Evolutionary conservation across 1,140 invertebrate species (phyloP), one percentile per base, ranked within the genome.

Genomic region (Scaptomyza hsui): DNA sequence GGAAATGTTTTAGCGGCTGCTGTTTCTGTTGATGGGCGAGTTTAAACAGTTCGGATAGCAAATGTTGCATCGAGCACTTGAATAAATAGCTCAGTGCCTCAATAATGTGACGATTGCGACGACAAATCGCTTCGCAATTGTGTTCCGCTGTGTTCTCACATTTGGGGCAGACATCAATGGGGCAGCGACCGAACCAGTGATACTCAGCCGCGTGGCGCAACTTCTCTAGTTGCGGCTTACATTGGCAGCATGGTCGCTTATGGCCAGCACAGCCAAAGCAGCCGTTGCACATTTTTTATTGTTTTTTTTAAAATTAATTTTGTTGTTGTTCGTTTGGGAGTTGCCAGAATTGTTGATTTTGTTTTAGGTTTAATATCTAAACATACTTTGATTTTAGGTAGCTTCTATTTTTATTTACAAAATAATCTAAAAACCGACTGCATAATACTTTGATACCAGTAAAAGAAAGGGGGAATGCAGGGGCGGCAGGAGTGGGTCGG

Each of bases 51-150:
- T 53, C 48, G 26, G 55, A 16, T 7, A 82, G 24, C 48, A 88
- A 59, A 24, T 52, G 37, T 18, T 49, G 59, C 7, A 71, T 9
- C 13, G 19, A 35, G 4, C 53, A 39, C 7, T 56, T 63, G 18
- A 86, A 78, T 3, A 88, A 61, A 15, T 47, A 72, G 48, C 57
- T 57, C 3, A 86, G 48, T 0, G 83, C 78, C 62, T 86, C 74
- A 4, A 88, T 12, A 13, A 86, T 37, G 42, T 82, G 56, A 4
- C 42, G 49, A 61, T 78, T 86, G n/a, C 72, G 56, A 3, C 45
- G 13, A n/a, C 51, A 73, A 9, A 10, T 21, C 35, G 62, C 48
- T 7, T 13, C 21, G 49, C 82, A 69, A 0, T 32, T n/a, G 4
- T 16, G 3, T 0, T 53, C 37, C 3, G 1, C 16, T 0, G 9